Percentiles rank a stretch among this genome's conserved stretches.
Conservation (phyloP, 2,888 invertebrate species). For the Microplitis manilae region DNA sequence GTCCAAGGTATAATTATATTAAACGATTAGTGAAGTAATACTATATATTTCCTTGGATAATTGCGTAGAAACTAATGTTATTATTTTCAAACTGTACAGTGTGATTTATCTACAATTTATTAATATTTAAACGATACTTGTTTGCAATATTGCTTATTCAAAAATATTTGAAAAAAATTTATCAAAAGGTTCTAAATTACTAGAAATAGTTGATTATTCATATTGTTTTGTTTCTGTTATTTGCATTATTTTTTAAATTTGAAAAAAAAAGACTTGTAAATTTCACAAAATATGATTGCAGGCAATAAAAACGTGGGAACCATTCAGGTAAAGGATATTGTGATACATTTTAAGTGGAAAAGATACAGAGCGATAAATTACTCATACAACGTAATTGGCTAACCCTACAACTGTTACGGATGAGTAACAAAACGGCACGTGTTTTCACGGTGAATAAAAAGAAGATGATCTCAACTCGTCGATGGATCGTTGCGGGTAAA, state of each 20-base stretch:
- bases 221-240: background rate
- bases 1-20: too few species aligned
- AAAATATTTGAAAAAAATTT: too few species aligned
- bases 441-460: background rate
- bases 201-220: background rate
- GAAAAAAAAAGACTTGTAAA: background rate
- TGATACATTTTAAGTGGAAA: background rate
- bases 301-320: background rate
- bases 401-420: background rate
- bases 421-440: background rate
- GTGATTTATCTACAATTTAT: too few species aligned
- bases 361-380: too few species aligned
- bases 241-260: background rate
- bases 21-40: too few species aligned
- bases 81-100: too few species aligned
- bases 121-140: too few species aligned
- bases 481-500: background rate
- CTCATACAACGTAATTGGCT: background rate
- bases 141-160: too few species aligned
- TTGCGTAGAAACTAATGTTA: too few species aligned
- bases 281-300: background rate
- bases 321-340: background rate
- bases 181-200: too few species aligned
- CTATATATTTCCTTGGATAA: too few species aligned
- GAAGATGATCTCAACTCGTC: background rate